Evolutionary conservation across 2,113 vertebrate genomes (phyloP).

Genomic region (Vicugna pacos): DNA sequence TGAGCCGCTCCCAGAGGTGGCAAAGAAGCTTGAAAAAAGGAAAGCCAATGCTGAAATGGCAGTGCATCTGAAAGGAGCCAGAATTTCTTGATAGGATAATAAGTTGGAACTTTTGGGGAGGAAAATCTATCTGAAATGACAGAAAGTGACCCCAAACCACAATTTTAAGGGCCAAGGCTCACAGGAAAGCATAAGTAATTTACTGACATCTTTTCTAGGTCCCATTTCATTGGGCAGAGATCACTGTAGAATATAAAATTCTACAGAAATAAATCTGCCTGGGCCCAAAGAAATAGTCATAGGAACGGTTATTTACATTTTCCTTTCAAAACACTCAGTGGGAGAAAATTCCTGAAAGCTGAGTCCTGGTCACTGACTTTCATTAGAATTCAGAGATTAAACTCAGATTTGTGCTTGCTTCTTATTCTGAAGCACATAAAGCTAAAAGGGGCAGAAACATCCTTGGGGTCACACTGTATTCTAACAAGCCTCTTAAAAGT

Average conservation of each 20-base stretch:
- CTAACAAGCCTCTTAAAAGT: not conserved
- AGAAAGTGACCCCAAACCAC: not conserved
- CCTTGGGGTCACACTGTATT: fast-evolving
- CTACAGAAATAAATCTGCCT: not conserved
- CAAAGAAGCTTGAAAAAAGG: not conserved
- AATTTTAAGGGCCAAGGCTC: not conserved
- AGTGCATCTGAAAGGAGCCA: not conserved
- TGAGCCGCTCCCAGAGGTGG: not conserved
- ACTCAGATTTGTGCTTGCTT: not conserved
- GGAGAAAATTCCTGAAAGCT: not conserved
- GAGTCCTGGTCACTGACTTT: not conserved
- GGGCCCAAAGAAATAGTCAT: not conserved
- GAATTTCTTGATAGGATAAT: not conserved
- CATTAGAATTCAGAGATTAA: not conserved
- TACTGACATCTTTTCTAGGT: not conserved
- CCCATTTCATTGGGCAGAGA: not conserved
- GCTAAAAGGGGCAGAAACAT: not conserved
- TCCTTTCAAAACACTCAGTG: not conserved
- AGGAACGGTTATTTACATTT: not conserved
- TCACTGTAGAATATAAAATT: not conserved
- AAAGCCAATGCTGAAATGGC: not conserved
- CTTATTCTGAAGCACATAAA: not conserved
- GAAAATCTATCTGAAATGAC: not conserved
- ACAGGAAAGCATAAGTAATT: not conserved
- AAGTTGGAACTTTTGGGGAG: not conserved